These are phyloP conservation scores for Crypturellus tataupa DNA, from an alignment of 2,797 vertebrate species.

Conservation along the genomic window DNA sequence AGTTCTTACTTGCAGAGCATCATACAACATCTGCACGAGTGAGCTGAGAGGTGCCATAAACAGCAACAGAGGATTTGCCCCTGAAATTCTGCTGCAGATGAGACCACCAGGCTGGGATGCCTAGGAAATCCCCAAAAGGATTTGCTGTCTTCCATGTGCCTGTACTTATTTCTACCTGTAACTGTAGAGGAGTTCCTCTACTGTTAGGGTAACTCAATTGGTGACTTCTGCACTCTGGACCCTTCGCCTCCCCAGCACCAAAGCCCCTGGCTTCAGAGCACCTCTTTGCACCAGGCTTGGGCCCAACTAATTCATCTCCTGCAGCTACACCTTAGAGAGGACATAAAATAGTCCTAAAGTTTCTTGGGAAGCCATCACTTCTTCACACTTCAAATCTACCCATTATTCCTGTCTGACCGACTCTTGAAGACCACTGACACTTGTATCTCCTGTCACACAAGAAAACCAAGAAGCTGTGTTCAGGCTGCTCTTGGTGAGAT, in stretches of 20 bases:
- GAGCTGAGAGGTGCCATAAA: neutral
- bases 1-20: neutral
- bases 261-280: rapidly evolving
- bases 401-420: neutral
- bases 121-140: neutral
- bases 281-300: neutral
- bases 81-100: neutral
- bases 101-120: neutral
- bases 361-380: neutral
- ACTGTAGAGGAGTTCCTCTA: neutral
- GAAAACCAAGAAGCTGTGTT: neutral
- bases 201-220: rapidly evolving
- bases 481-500: rapidly evolving
- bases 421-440: neutral
- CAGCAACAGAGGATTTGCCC: rapidly evolving
- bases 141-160: neutral
- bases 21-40: rapidly evolving
- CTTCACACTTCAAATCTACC: neutral
- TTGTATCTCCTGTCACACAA: neutral
- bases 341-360: neutral
- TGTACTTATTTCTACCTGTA: neutral
- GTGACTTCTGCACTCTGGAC: neutral
- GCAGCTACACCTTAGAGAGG: neutral
- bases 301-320: neutral
- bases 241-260: too few relatives aligned